Evolutionary conservation across 2,113 vertebrate genomes (phyloP).

Genomic region (Nestor notabilis): DNA sequence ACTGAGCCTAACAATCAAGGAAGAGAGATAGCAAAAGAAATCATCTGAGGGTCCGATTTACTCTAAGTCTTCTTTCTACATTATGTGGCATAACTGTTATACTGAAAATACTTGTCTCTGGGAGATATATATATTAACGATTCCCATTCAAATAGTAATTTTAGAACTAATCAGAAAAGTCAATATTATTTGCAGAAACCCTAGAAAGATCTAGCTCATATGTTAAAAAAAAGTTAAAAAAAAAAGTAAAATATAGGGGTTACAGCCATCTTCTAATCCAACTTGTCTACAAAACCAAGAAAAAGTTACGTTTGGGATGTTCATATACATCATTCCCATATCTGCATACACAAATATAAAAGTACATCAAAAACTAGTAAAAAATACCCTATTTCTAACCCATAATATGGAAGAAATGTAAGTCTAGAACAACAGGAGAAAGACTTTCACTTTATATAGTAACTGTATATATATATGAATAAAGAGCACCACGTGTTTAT

Average conservation of each 20-base stretch:
- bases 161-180: not conserved
- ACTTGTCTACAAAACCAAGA: not conserved
- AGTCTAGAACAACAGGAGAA: not conserved
- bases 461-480: not conserved
- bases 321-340: not conserved
- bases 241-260: not conserved
- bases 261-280: not conserved
- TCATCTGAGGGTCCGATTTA: not conserved
- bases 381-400: not conserved
- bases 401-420: not conserved
- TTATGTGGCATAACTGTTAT: not conserved
- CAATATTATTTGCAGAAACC: not conserved
- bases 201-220: not conserved
- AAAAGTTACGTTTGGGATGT: not conserved
- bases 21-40: not conserved
- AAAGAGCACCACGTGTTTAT: slow-evolving; percentile 12
- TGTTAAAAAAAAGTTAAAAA: not conserved
- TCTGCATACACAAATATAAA: not conserved
- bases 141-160: not conserved
- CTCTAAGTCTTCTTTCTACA: not conserved
- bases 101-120: not conserved
- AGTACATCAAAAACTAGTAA: not conserved
- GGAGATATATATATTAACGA: not conserved
- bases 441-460: not conserved
- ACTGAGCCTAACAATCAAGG: not conserved